phyloP scores from a whole-genome alignment of 2,797 vertebrate genomes.

The Tympanoctomys barrerae region DNA sequence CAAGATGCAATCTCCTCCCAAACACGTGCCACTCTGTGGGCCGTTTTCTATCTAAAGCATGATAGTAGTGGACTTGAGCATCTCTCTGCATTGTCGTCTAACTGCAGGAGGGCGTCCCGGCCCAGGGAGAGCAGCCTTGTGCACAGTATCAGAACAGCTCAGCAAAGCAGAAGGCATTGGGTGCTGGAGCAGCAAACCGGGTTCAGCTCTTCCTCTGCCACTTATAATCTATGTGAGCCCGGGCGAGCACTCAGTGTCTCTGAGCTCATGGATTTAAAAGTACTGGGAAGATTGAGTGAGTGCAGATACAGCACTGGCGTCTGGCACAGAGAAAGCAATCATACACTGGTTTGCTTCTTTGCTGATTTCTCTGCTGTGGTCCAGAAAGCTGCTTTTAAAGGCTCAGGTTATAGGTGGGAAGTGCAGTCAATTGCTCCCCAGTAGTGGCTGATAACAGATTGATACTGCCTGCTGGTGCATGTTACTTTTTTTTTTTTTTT shows the following conservation, averaged over 20 bases:
- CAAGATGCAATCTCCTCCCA: background rate
- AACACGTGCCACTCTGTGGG: background rate
- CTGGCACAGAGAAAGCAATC: background rate
- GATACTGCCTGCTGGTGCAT: constrained; percentile 55
- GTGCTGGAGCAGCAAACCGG: background rate
- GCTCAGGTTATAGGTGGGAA: constrained; percentile 71
- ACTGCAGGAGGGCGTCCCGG: background rate
- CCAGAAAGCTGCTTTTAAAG: constrained; percentile 71
- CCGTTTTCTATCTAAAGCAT: background rate
- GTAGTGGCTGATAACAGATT: constrained; percentile 69
- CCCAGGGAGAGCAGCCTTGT: background rate
- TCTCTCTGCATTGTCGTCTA: no score
- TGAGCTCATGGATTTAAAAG: constrained; percentile 42
- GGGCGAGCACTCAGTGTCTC: constrained; percentile 3
- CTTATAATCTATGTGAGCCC: background rate
- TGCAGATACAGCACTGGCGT: background rate
- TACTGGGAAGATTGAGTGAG: constrained; percentile 35
- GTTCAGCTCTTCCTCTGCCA: background rate
- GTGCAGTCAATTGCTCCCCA: constrained; percentile 56
- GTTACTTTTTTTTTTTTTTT: background rate
- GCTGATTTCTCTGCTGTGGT: constrained; percentile 55
- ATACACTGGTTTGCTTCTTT: background rate
- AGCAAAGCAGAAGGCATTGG: background rate
- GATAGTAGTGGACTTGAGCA: background rate
- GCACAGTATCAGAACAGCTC: background rate